Base-by-base conservation (phyloP, 2,888 invertebrate genomes). In the Apamea monoglypha region DNA sequence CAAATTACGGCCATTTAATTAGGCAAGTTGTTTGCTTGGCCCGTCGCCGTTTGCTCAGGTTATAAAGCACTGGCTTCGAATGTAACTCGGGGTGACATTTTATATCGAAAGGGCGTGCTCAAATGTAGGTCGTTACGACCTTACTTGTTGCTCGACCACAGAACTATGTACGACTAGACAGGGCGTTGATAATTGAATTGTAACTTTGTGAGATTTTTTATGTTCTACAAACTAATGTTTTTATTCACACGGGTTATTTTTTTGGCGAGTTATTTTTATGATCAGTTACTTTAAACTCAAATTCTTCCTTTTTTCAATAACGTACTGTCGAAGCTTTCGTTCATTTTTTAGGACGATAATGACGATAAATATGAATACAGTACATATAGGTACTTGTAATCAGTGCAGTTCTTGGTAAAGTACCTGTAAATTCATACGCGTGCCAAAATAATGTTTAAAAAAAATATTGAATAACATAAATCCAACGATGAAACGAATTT, bases 81-180 rank as follows among this genome's bases (percentile, higher is more conserved):
- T 86, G 83, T 81, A 76, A 79, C 74, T 77, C 63, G 56, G 86
- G 87, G 87, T 78, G 89, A 87, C 89, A 82, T 90, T 91, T 90
- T 91, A 90, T 89, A 90, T 90, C 75, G 85, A 81, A 82, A 86
- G 89, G 90, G 90, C 89, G 91, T 91, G 90, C 87, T 83, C 87
- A 61, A 86, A 91, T 90, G 90, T 92, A 88, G 91, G 91, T 91
- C 90, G 86, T 89, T 87, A 85, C 87, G 68, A 67, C 78, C 80
- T 84, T 79, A 89, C 89, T 88, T 89, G 89, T 89, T 89, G 89
- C 89, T 85, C 53, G 47, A 12, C 16, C 67, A 82, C 40, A 76
- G 86, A 84, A 61, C 72, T 56, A 74, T 66, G 69, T 21, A 56
- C 6, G 3, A 50, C 14, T 77, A 75, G 78, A 87, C 67, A 76